Evolutionary conservation across 2,888 invertebrate genomes (phyloP).

Genomic region (Autographa pulchrina): DNA sequence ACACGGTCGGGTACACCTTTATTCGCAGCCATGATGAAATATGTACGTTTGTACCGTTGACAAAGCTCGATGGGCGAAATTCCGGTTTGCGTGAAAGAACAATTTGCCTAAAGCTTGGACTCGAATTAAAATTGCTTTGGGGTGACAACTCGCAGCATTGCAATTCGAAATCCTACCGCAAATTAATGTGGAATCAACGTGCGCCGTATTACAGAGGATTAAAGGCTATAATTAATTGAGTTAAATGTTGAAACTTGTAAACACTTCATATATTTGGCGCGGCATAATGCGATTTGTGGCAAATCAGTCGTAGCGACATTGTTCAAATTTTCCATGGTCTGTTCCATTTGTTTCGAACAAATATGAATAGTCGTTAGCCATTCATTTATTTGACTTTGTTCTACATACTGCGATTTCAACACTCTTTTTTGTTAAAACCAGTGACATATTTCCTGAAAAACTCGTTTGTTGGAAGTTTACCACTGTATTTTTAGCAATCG

Average conservation of each 20-base stretch:
- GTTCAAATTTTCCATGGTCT: conserved; percentile 65
- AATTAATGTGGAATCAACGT: conserved; percentile 52
- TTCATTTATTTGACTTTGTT: conserved; percentile 61
- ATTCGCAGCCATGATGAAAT: conserved; percentile 73
- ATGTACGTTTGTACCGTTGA: conserved; percentile 63
- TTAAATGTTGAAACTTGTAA: conserved; percentile 63
- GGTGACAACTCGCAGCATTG: conserved; percentile 69
- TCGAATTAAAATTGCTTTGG: conserved; percentile 78
- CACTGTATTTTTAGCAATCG: conserved; percentile 9
- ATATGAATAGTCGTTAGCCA: conserved; percentile 63
- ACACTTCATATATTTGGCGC: conserved; percentile 66
- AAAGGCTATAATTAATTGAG: conserved; percentile 67
- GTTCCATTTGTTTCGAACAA: conserved; percentile 61
- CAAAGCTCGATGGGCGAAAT: conserved; percentile 65
- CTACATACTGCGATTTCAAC: conserved; percentile 20
- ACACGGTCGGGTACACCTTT: conserved; percentile 78
- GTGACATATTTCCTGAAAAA: conserved; percentile 11
- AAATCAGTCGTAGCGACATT: conserved; percentile 67
- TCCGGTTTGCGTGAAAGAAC: conserved; percentile 78
- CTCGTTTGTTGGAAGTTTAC: conserved; percentile 7
- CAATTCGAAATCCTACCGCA: conserved; percentile 61
- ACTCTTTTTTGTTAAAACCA: conserved; percentile 12
- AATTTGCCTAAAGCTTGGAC: conserved; percentile 72
- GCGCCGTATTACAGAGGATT: conserved; percentile 65
- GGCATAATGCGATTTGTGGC: conserved; percentile 67